Base-by-base conservation (phyloP, 2,797 vertebrate species). In the Schizopygopsis pylzovi region DNA sequence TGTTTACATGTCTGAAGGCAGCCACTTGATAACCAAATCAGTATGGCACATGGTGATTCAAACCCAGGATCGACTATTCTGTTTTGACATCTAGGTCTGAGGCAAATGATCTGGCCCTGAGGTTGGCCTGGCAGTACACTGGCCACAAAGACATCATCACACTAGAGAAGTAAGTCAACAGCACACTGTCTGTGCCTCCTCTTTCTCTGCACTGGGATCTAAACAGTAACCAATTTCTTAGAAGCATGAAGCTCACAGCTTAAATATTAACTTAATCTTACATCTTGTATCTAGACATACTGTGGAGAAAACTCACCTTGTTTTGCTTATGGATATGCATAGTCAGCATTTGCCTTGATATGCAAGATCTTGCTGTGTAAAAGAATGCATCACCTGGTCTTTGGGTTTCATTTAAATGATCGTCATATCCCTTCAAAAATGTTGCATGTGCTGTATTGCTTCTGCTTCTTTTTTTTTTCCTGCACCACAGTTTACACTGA, bases 41-140 rank as follows among this genome's bases (percentile, higher is more conserved):
- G 11, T 39, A 18, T 52, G 47, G 13, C 43, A 45, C 25, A 63
- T 93, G 89, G 92, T 93, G 89, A 94, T 88, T 93, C 75, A 93
- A 68, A n/a, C 45, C 63, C 20, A 56, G 22, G 37, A 39, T 16
- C 63, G 28, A 15, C 87, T 91, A 87, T 93, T 94, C 73, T 70
- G 82, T 72, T 92, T 89, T 92, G 85, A 92, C 90, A 75, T 89
- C 85, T 90, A 99, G 98, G 89, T 99, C 98, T 0, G 98, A 99
- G 95, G 98, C 98, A 92, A 99, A 99, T 16, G 98, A 99, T 92
- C 96, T 99, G 89, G 98, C 98, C 54, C 95, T 99, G 28, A 96
- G 98, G 2, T 91, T 99, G 77, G 98, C 98, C 70, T 89, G 95
- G 90, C 97, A 98, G 90, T 97, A 96, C 95, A 96, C 87, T 0